These are phyloP conservation scores for Pterois miles DNA, from an alignment of 2,797 vertebrate species.

Conservation along the genomic window DNA sequence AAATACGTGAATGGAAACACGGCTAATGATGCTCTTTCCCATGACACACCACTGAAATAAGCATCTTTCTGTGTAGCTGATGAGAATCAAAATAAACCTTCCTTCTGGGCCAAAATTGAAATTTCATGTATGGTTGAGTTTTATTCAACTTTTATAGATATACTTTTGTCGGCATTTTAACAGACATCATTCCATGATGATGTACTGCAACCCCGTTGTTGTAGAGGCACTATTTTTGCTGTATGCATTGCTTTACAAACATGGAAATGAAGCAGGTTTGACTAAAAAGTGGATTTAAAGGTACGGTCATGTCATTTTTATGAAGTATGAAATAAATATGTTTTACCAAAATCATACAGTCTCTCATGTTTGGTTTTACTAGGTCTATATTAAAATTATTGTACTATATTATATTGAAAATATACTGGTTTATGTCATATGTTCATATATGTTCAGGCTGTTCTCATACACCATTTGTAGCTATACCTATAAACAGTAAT, in stretches of 20 bases:
- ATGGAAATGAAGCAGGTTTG: constrained; percentile 50
- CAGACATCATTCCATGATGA: constrained; percentile 36
- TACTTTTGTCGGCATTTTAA: constrained; percentile 32
- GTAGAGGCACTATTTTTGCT: constrained; percentile 56
- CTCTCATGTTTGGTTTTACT: constrained; percentile 14
- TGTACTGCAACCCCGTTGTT: constrained; percentile 25
- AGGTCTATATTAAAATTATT: neutral
- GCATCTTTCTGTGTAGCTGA: constrained; percentile 4
- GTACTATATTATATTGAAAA: neutral
- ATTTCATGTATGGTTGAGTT: constrained; percentile 75
- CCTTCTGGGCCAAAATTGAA: constrained; percentile 15
- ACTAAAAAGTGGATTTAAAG: constrained; percentile 26
- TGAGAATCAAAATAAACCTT: constrained; percentile 23
- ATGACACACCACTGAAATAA: constrained; percentile 14
- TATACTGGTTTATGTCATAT: neutral
- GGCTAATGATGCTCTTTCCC: constrained; percentile 10
- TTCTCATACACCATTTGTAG: too few relatives aligned
- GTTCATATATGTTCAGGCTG: too few relatives aligned
- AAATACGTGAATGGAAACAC: neutral
- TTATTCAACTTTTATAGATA: constrained; percentile 73
- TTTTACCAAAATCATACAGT: constrained; percentile 45
- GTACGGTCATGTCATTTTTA: constrained; percentile 56
- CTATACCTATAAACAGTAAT: too few relatives aligned
- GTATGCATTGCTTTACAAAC: constrained; percentile 52
- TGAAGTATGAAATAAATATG: constrained; percentile 73